phyloP scores from a whole-genome alignment of 2,888 invertebrate genomes.

The Tenthredo livida region DNA sequence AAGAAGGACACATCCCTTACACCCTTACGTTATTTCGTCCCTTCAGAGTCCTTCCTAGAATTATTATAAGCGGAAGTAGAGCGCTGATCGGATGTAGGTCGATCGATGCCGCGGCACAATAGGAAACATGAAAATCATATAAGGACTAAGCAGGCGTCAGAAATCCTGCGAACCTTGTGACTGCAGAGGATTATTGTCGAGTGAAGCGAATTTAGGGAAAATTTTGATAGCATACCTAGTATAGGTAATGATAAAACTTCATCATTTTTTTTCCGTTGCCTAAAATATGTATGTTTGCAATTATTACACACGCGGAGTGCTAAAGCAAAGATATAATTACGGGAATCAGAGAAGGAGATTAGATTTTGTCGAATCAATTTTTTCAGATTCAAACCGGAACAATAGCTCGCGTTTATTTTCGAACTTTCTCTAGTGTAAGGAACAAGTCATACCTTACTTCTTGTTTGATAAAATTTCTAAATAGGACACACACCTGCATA shows the following conservation, averaged over 20 bases:
- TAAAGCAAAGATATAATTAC: not conserved
- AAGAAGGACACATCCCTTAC: not conserved
- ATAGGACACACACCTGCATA: not conserved
- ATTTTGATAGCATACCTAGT: too few species aligned
- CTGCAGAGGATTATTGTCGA: not conserved
- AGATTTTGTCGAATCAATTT: not conserved
- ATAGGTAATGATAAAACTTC: too few species aligned
- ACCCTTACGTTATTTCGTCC: slow-evolving; percentile 7
- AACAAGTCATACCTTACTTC: not conserved
- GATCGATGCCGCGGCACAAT: not conserved
- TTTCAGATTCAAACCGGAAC: not conserved
- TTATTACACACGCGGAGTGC: not conserved
- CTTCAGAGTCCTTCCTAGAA: not conserved
- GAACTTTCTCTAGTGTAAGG: not conserved
- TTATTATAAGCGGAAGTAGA: not conserved
- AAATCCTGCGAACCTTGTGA: not conserved
- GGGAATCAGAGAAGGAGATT: not conserved
- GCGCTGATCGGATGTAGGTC: slow-evolving; percentile 18
- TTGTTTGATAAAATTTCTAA: not conserved
- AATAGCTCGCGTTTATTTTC: not conserved
- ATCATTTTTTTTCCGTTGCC: not conserved
- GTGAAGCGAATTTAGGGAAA: not conserved
- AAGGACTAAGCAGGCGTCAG: not conserved
- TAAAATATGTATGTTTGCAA: not conserved
- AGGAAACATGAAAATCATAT: not conserved